Percentiles rank a stretch among this genome's conserved stretches.
Evolutionary conservation across 2,797 vertebrate genomes (phyloP).

Genomic region (Phataginus tricuspis): DNA sequence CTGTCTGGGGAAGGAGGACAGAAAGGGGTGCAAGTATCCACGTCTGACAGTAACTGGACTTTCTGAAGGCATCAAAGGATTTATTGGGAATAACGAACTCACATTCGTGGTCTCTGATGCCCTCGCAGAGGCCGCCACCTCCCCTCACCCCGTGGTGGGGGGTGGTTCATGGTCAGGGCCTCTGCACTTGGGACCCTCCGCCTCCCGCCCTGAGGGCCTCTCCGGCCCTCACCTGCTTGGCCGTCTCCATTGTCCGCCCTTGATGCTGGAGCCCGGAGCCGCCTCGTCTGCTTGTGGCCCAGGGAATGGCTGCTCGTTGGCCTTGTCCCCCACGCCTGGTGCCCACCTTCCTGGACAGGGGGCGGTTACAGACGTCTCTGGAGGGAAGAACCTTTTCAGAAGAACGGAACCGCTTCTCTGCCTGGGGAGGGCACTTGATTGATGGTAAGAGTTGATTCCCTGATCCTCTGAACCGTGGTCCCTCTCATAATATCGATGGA

Average conservation of each 20-base stretch:
- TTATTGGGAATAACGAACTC: no score
- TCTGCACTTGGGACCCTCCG: no score
- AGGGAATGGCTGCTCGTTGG: no score
- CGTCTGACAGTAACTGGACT: background rate
- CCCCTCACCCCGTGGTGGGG: no score
- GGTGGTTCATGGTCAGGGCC: no score
- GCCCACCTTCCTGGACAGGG: background rate
- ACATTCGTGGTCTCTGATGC: background rate
- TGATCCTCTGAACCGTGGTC: background rate
- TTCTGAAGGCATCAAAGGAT: background rate
- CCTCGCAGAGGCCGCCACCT: no score
- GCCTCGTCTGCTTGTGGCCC: background rate
- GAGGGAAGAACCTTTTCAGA: background rate
- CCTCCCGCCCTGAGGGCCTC: background rate
- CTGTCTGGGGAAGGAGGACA: no score
- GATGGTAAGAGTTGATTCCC: background rate
- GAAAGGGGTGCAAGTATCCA: background rate
- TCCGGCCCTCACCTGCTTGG: background rate
- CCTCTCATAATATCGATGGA: background rate
- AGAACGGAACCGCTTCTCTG: background rate
- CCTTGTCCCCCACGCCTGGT: background rate
- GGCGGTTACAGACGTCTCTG: rapidly evolving
- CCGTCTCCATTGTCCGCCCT: no score
- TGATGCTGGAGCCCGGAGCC: no score
- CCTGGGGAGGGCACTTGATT: rapidly evolving